These are phyloP conservation scores for Sepiola atlantica DNA, from an alignment of 2,888 invertebrate species.

Conservation along the genomic window DNA sequence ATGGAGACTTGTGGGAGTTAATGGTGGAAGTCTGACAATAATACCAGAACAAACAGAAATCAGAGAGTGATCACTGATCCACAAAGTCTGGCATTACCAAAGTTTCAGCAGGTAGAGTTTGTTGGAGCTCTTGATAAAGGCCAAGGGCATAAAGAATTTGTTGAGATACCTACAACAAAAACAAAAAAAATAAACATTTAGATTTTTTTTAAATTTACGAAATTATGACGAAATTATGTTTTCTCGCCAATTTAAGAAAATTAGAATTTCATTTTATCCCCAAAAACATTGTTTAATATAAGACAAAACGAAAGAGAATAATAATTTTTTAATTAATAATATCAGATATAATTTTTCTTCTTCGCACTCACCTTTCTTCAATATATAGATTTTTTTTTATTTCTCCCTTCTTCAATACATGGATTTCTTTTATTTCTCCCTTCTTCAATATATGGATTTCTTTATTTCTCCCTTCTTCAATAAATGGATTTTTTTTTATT, in stretches of 20 bases:
- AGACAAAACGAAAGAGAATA: not conserved
- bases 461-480: no score
- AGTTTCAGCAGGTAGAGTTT: constrained; percentile 77
- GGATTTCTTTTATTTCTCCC: no score
- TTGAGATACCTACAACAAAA: constrained; percentile 79
- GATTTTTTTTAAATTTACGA: not conserved
- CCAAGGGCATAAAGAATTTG: constrained; percentile 92
- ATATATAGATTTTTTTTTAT: no score
- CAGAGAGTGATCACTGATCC: not conserved
- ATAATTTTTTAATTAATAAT: not conserved
- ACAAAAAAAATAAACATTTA: not conserved
- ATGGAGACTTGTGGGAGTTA: not conserved
- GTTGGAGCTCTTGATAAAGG: constrained; percentile 86
- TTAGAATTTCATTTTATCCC: no score
- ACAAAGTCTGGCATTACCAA: constrained; percentile 39
- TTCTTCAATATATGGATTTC: no score
- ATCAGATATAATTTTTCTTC: not conserved
- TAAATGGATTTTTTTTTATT: no score
- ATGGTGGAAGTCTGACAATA: not conserved
- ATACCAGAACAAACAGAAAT: not conserved
- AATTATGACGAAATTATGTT: not conserved
- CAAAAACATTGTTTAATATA: not conserved
- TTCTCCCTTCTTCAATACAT: no score
- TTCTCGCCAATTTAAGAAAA: not conserved
- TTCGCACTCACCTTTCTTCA: no score